phyloP scores from a whole-genome alignment of 2,888 invertebrate species.

The Chrysina gloriosa region DNA sequence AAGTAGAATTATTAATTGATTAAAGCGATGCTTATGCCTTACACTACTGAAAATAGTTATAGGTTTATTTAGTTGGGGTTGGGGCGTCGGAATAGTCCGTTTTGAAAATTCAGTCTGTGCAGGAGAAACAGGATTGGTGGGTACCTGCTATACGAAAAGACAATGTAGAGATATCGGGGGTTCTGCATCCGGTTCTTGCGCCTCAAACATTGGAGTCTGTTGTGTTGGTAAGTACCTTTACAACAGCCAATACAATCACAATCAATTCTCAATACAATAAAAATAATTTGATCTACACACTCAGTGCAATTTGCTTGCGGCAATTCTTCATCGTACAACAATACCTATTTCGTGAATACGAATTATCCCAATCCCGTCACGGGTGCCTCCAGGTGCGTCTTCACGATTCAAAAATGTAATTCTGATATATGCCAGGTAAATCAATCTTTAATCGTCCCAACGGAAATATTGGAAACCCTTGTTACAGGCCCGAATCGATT shows the following conservation, averaged over 20 bases:
- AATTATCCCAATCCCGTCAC: slow-evolving; percentile 77
- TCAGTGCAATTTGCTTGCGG: slow-evolving; percentile 80
- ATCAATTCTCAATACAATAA: not conserved
- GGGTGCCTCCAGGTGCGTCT: slow-evolving; percentile 76
- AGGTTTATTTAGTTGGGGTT: slow-evolving; percentile 12
- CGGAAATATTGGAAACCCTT: not conserved
- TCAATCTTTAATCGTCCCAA: not conserved
- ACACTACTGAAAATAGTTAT: slow-evolving; percentile 1
- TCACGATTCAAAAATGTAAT: slow-evolving; percentile 77
- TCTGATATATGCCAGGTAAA: slow-evolving; percentile 75
- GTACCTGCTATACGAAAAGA: slow-evolving; percentile 79
- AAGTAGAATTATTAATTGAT: not conserved
- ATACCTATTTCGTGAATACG: slow-evolving; percentile 84
- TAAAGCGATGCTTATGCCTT: not conserved
- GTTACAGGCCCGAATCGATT: slow-evolving; percentile 78
- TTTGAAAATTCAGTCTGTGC: slow-evolving; percentile 78
- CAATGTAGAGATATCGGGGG: slow-evolving; percentile 80
- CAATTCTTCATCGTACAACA: slow-evolving; percentile 74
- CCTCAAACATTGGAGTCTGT: slow-evolving; percentile 79
- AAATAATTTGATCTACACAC: slow-evolving; percentile 32
- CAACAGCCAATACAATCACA: too few relatives aligned
- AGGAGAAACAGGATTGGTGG: slow-evolving; percentile 75
- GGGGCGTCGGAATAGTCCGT: slow-evolving; percentile 70
- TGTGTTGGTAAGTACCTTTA: slow-evolving; percentile 77
- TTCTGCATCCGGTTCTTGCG: slow-evolving; percentile 78